Evolutionary conservation across 2,888 invertebrate genomes (phyloP).

Genomic region (Agrypnus murinus): DNA sequence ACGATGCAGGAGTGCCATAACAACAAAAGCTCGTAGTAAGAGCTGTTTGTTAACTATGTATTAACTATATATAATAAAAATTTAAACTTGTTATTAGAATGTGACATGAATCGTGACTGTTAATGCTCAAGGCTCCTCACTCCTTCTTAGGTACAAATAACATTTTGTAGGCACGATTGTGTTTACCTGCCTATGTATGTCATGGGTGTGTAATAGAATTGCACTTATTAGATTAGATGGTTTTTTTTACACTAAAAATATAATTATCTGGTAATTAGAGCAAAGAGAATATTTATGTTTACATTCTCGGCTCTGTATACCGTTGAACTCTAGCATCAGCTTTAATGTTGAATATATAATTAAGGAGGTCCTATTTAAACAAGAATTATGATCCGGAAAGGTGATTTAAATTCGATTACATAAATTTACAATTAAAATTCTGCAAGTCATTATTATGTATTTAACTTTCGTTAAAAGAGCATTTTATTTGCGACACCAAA

Average conservation of each 20-base stretch:
- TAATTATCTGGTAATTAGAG: not conserved
- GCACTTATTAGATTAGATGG: not conserved
- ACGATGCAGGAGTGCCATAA: conserved; percentile 40
- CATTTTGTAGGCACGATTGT: conserved; percentile 36
- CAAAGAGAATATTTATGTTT: not conserved
- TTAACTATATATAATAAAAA: conserved; percentile 39
- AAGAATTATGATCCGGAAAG: no score
- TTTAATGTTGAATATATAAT: no score
- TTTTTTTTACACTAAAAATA: no score
- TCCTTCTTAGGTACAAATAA: conserved; percentile 32
- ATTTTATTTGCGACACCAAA: no score
- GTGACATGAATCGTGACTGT: conserved; percentile 46
- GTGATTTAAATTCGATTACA: no score
- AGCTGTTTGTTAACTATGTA: conserved; percentile 31
- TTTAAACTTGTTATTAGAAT: conserved; percentile 44
- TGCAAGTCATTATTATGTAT: no score
- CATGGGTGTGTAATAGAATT: conserved; percentile 14
- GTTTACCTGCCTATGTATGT: conserved; percentile 32
- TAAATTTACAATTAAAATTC: no score
- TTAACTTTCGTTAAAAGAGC: no score
- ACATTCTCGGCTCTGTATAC: no score
- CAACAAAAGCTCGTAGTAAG: conserved; percentile 38
- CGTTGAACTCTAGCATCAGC: no score
- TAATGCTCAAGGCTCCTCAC: conserved; percentile 37
- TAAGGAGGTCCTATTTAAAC: no score